Percentiles rank a stretch among this genome's conserved stretches.
Conservation (phyloP, 2,797 vertebrate genomes). For the Nannoperca australis region DNA sequence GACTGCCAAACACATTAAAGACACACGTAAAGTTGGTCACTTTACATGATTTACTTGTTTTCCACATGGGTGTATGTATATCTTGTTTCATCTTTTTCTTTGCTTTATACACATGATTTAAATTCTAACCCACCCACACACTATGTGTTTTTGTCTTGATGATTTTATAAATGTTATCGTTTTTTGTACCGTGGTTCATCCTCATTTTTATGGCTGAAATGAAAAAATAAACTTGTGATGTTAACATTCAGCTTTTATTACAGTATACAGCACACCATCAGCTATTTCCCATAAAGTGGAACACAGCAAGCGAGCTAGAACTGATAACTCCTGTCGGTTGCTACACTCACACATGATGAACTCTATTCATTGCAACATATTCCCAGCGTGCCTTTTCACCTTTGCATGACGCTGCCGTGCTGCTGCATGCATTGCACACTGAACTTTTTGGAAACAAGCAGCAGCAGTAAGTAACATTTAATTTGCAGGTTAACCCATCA, state of each 20-base stretch:
- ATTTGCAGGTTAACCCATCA: background rate
- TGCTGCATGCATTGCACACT: background rate
- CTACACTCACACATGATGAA: background rate
- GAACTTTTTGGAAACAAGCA: background rate
- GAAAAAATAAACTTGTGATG: background rate
- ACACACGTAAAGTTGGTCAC: background rate
- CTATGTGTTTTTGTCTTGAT: background rate
- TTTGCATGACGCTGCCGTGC: background rate
- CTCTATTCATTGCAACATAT: background rate
- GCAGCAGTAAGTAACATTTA: background rate
- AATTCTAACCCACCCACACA: background rate
- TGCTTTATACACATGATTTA: background rate
- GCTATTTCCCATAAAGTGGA: background rate
- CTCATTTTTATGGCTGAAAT: background rate
- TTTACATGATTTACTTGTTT: background rate
- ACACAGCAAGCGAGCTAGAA: background rate
- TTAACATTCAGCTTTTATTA: background rate
- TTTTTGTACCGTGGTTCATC: background rate
- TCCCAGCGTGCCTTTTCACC: constrained; percentile 16
- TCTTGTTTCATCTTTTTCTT: background rate
- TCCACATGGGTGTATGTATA: background rate
- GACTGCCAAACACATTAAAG: background rate
- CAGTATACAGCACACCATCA: background rate
- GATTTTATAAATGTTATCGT: background rate
- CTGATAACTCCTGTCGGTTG: background rate